Base-by-base conservation (phyloP, 2,797 vertebrate genomes). In the Darevskia mixta region DNA sequence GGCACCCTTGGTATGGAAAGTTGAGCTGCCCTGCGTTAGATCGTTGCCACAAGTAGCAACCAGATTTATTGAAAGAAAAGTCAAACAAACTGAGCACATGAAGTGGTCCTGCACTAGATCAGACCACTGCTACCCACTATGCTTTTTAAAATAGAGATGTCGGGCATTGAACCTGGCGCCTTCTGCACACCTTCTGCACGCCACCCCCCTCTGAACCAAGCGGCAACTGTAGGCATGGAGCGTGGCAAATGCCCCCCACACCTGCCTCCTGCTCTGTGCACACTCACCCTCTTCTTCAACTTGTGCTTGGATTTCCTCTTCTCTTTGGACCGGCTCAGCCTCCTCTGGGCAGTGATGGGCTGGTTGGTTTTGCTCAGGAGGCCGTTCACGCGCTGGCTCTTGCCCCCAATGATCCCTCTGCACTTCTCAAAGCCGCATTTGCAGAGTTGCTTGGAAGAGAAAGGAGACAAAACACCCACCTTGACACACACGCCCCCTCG, bases 271-370 rank as follows among this genome's bases (percentile, higher is more conserved):
- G 23, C 45, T 17, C 45, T 32, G 29, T 5, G 18, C 1, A 25
- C 81, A 92, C 91, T 97, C 90, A 99, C 99, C 97, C 98, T 96
- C 95, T 99, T 99, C 94, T 99, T 99, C 73, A 99, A 97, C 91
- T 99, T 98, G 96, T 99, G 99, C 95, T 99, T 99, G 15, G 98
- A 99, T 94, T 99, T 99, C 92, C 99, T 98, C 85, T 99, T 99
- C 96, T 99, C 99, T 95, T 99, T 99, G 0, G 98, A 98, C 77
- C 98, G 95, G 7, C 98, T 98, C 4, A 98, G 96, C 64, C 98
- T 97, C 41, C 97, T 97, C 88, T 98, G 96, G 29, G 97, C 97
- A 58, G 96, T 95, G 79, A 97, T 43, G 1, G 95, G 91, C 41
- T 97, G 97, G 81, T 88, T 95, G 5, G 88, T 95, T 94, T 99